Base-by-base conservation (phyloP, 2,113 vertebrate genomes). In the Triplophysa siluroides region DNA sequence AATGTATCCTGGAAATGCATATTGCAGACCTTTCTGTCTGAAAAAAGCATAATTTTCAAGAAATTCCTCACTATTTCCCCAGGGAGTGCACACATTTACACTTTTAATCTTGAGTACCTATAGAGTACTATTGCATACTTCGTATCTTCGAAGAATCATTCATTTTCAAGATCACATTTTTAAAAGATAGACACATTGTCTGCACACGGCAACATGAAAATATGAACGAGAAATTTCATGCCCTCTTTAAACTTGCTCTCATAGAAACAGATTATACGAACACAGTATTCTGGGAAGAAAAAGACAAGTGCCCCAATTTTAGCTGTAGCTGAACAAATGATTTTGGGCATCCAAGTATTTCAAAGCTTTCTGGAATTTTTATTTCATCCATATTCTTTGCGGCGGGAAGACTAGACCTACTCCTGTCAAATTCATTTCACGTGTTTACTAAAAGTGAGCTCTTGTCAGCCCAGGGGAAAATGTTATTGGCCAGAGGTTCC, bases 231-330 rank as follows among this genome's bases (percentile, higher is more conserved):
- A 60, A 62, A 47, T 62, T 26, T 61, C 56, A 61, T 13, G 8
- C 56, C 56, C n/a, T 16, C 56, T 74, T 61, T 45, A 74, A 61
- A 45, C 56, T 47, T 38, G 21, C 56, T 24, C 26, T 58, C 70
- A 41, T 41, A 72, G 29, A 41, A 58, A 72, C 19, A 72, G 56
- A 70, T 29, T n/a, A 54, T 33, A 13, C 29, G 41, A 45, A 14
- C 1, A 7, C 58, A 26, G 58, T 24, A 11, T 45, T 58, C 7
- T 21, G 16, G 54, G 1, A 8, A 6, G 10, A 58, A 54, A 8
- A 58, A 2, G 65, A 68, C 65, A 23, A 71, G 50, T 70, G 56
- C 38, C 29, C 29, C 33, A 73, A 73, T 60, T 73, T 73, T 23
- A 43, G 13, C 54, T 73, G 23, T 18, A 41, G 8, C 33, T 9